A percentile compares a stretch with the other conserved stretches of the same genome.
Evolutionary conservation across 64 coral and sea anemone genomes (phyloP).

Genomic region (Catalaphyllia jardinei): DNA sequence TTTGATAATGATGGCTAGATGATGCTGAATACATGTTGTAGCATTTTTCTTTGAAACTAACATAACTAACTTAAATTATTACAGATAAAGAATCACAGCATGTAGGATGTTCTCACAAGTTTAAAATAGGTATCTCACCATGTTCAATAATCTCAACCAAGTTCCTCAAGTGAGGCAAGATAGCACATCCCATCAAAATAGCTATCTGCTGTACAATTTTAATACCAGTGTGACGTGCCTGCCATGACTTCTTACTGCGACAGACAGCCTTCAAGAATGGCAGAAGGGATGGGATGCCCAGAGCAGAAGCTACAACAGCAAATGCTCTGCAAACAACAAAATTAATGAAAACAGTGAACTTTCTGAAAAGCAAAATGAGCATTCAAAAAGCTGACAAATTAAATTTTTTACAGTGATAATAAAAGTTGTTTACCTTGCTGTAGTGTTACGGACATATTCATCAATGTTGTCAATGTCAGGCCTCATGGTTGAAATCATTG

Average conservation of each 20-base stretch:
- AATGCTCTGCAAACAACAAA: conserved; percentile 78
- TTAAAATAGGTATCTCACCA: conserved; percentile 45
- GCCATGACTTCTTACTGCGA: conserved; percentile 99
- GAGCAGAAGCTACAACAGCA: conserved; percentile 97
- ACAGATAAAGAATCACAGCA: no score
- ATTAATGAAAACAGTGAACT: background rate
- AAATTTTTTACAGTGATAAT: background rate
- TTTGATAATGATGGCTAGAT: no score
- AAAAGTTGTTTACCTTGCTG: conserved; percentile 79
- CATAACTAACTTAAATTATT: no score
- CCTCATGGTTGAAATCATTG: conserved; percentile 99
- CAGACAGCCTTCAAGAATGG: conserved; percentile 99
- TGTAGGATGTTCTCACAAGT: no score
- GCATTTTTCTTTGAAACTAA: no score
- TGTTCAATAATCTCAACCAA: conserved; percentile 99
- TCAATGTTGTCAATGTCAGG: conserved; percentile 99
- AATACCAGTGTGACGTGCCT: conserved; percentile 98
- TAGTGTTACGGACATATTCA: conserved; percentile 99
- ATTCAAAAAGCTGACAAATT: background rate
- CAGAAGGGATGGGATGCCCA: conserved; percentile 94
- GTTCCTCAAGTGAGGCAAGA: conserved; percentile 92
- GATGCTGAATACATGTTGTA: no score
- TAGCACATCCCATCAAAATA: conserved; percentile 99
- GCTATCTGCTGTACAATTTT: conserved; percentile 99
- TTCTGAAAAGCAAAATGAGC: background rate